Evolutionary conservation across 53 echinoderm and acorn worm species (phyloP).

Genomic region (Paracentrotus lividus): DNA sequence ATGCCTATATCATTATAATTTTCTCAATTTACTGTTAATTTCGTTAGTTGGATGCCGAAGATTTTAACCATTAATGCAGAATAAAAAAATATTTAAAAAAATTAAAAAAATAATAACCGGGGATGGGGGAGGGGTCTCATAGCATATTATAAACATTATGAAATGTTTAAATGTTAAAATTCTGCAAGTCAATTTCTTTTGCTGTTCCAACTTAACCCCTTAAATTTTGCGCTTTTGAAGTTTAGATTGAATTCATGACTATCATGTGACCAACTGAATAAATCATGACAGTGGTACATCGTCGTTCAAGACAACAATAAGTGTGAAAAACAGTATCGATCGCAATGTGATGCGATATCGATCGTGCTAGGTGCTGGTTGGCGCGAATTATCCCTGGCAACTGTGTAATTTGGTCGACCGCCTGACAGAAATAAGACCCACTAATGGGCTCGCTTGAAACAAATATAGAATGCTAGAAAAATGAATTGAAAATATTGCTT

Average conservation of each 20-base stretch:
- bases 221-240: background rate
- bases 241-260: background rate
- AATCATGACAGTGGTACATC: background rate
- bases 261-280: constrained; percentile 19
- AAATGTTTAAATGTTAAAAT: no score
- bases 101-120: no score
- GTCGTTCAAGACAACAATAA: background rate
- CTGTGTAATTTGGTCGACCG: background rate
- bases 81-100: no score
- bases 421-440: background rate
- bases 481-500: background rate
- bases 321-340: constrained; percentile 2
- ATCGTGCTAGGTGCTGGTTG: constrained; percentile 31
- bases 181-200: no score
- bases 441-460: background rate
- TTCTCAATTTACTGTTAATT: no score
- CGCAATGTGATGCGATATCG: constrained; percentile 21
- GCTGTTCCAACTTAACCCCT: no score
- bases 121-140: no score
- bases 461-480: background rate
- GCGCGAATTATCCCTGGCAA: constrained; percentile 9
- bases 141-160: no score
- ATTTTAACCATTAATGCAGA: no score
- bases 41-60: no score
- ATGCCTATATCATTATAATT: no score